Base-by-base conservation (phyloP, 1,140 invertebrate genomes). In the Hestina assimilis region DNA sequence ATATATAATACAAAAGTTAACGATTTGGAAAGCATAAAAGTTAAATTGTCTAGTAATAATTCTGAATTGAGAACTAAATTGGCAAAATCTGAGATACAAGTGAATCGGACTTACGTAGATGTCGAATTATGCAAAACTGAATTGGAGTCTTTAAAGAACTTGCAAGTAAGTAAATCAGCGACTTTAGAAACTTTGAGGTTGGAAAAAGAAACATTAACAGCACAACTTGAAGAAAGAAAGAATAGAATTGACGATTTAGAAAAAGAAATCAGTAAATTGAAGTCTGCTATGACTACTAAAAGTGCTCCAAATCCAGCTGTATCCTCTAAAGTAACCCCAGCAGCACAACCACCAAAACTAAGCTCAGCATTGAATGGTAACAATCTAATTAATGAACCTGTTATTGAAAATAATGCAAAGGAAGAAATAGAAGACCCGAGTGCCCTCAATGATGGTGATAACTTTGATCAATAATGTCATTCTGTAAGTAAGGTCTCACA, bases 401-500 rank as follows among this genome's bases (percentile, higher is more conserved):
- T 74, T 1, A 42, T 83, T 43, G 80, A 88, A 20, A 83, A 88
- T 71, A 75, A 85, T 85, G 85, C 83, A 28, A 86, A 83, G 33
- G 83, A 88, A 58, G 85, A 88, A 53, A 66, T 88, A 15, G 85
- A 87, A 50, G 84, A 88, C 19, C 63, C 66, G 1, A 85, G 83
- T 80, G 73, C 60, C 15, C 19, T 85, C 9, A 87, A 84, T 73
- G 83, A 87, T 62, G 72, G 64, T 19, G 74, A 75, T 68, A 79
- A 82, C 20, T 79, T 83, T 79, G 80, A 83, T 52, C 67, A 65
- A 43, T 59, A 67, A 40, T 20, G 20, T 54, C 21, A n/a, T 40
- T 41, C 19, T 35, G 11, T 45, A 46, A 54, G 26, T 51, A 45
- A 41, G 38, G 38, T 28, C 38, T 53, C 24, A 54, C 9, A 43